Evolutionary conservation across 2,113 vertebrate species (phyloP).

Genomic region (Pelmatolapia mariae): DNA sequence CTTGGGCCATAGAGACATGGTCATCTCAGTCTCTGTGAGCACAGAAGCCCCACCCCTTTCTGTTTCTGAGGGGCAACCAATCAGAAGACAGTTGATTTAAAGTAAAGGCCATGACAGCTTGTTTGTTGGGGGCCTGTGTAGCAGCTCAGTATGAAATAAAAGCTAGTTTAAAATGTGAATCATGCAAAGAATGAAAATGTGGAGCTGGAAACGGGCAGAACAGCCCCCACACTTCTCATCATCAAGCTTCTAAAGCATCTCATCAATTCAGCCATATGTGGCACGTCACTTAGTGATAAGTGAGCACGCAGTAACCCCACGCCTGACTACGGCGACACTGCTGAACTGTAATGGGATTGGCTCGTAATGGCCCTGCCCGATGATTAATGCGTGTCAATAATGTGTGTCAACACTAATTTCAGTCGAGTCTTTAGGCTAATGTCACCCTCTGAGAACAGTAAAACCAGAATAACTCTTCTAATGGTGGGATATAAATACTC

Average conservation of each 20-base stretch:
- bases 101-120: neutral
- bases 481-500: neutral
- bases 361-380: slow-evolving; percentile 5
- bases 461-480: neutral
- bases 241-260: slow-evolving; percentile 8
- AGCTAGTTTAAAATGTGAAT: rapidly evolving
- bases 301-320: neutral
- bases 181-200: neutral
- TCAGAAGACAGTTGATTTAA: neutral
- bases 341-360: slow-evolving; percentile 21
- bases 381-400: slow-evolving; percentile 38
- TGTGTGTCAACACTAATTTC: neutral
- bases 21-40: neutral
- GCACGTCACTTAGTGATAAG: slow-evolving; percentile 34
- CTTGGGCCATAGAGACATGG: neutral
- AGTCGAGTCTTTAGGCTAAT: neutral
- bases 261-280: slow-evolving; percentile 18
- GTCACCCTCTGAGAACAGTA: neutral
- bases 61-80: neutral
- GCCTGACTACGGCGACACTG: neutral
- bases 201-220: neutral
- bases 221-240: neutral
- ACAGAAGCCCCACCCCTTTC: neutral
- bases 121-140: rapidly evolving
- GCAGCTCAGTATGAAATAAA: neutral